Base-by-base conservation (phyloP, 1,140 invertebrate genomes). In the Drosophila athabasca region DNA sequence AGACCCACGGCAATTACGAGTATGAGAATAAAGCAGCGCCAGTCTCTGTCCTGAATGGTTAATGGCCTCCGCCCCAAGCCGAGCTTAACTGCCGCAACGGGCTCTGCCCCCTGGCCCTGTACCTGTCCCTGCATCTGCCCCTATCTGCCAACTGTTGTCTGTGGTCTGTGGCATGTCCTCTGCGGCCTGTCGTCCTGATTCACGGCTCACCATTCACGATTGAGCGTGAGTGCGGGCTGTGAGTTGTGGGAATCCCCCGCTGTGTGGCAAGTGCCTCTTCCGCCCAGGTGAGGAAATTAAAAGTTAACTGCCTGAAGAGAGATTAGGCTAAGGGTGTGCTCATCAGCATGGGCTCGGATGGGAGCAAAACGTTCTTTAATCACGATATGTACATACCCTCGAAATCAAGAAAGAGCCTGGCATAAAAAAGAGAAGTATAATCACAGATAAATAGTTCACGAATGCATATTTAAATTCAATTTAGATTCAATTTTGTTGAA, bases 21-120 rank as follows among this genome's bases (percentile, higher is more conserved):
- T 88, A 87, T 76, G 75, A 88, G 76, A 83, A 78, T 74, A 85
- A 77, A 71, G 55, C 75, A 67, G 39, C 24, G 59, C 53, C 57
- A 55, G 13, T 26, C 15, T 24, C 9, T 17, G 44, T 24, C 35
- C 54, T 58, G 67, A 69, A 69, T 69, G 48, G 80, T 76, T 71
- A 59, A 72, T 76, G 66, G 51, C 53, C 53, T 62, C 62, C 60
- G 55, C 60, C 49, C 62, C 50, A 52, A 68, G 62, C 55, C 66
- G 51, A 48, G 62, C 79, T 78, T 60, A 61, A 72, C 64, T 76
- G 58, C 43, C 35, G 41, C 62, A 35, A 44, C 24, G 29, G 48
- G 43, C 44, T 3, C n/a, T 44, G 50, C 43, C 54, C 29, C 22
- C 54, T 3, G 24, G 24, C 24, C 24, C 3, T 24, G 24, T 24